Evolutionary conservation across 1,140 invertebrate species (phyloP), one percentile per base, ranked within the genome.

Genomic region (Diabrotica virgifera): DNA sequence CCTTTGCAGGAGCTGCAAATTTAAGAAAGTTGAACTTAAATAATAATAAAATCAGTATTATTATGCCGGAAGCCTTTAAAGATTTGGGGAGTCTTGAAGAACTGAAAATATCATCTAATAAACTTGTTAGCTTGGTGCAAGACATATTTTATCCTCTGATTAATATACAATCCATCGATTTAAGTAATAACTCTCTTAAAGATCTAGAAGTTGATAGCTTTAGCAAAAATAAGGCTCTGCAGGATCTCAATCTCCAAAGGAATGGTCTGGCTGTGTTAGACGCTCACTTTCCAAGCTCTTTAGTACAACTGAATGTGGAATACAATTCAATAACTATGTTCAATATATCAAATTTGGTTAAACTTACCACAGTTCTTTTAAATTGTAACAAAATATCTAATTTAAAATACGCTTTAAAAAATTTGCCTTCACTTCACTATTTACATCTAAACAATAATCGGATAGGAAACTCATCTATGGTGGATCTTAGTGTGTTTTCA

Each of bases 51-150:
- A 54, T 66, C 35, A 54, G 36, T n/a, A 50, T 36, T 14, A 50
- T 65, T 36, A 6, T 55, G 46, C 38, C 52, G 13, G 35, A 53
- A 11, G 24, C 54, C 5, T 66, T 66, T 13, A 62, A 57, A 10
- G 35, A 62, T 10, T 50, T 57, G 14, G n/a, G 6, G 0, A 50
- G 5, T 37, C 1, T 66, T 3, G 12, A 56, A 11, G 36, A 50
- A 36, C 36, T 66, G 40, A 57, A 66, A 9, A 14, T 65, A 53
- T 60, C 58, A 11, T 65, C 36, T 35, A 65, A 65, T 46, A 53
- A 61, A 46, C 36, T 65, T 12, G 24, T 14, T 36, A 50, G 5
- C 5, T 46, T 65, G 5, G 8, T 9, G 10, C 10, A 9, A 46
- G 9, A 56, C 35, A 6, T 54, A 14, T 61, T 65, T 12, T 10